Evolutionary conservation across 2,113 vertebrate genomes (phyloP), one percentile per base, ranked within the genome.

Genomic region (Anguilla rostrata): DNA sequence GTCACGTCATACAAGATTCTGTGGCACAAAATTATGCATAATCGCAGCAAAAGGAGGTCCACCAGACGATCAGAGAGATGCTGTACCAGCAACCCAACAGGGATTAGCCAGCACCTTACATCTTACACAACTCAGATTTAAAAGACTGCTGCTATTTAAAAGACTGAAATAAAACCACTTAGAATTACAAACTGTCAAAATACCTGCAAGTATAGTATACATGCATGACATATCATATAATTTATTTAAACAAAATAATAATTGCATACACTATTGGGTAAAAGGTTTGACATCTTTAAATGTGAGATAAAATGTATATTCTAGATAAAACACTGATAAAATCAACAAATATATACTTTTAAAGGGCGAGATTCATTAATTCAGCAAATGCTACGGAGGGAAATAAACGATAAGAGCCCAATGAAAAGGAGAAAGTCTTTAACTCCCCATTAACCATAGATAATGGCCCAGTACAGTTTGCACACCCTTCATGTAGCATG

Each of bases 361-460:
- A 66, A 20, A 66, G 22, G 60, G 18, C 71, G 11, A 84, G 81
- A 71, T 80, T 63, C 53, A 78, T 86, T 78, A 75, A 43, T 80
- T 43, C 40, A 84, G 41, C 26, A 84, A 41, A 66, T 60, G 5
- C 9, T 29, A 34, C 34, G 78, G 11, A 83, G 34, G 83, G 20
- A 83, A 82, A 85, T 84, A 89, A 86, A 49, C 46, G 46, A 34
- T 56, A 83, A 60, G 26, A 29, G 78, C 53, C 83, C 81, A 87
- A 80, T 83, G 78, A 81, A 84, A 84, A 26, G 60, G 60, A 20
- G 18, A 66, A 90, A 87, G 75, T 81, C 85, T 87, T 80, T 87
- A 89, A 90, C 87, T 85, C 89, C 86, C 88, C 81, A 87, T 89
- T 91, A 88, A 85, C 80, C 85, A 85, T 87, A 88, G 90, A 89